Evolutionary conservation across 2,797 vertebrate species (phyloP).

Genomic region (Poeciliopsis gracilis): DNA sequence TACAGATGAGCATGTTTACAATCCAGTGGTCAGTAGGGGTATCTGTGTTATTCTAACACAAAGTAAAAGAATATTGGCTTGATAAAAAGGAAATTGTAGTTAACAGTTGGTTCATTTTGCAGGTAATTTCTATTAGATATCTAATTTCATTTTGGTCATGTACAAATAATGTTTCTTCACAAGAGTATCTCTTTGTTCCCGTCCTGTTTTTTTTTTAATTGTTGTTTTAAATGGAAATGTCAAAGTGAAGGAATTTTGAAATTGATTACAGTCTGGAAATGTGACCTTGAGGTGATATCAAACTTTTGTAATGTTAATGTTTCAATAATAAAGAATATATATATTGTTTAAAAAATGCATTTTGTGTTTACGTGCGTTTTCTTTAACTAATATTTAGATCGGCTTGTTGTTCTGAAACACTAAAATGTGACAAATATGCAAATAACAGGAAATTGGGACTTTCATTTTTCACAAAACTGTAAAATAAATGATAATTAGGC

Average conservation of each 20-base stretch:
- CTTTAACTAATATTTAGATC: neutral
- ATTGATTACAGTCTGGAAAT: neutral
- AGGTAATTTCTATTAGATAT: neutral
- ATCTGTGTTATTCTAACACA: neutral
- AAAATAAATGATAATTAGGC: neutral
- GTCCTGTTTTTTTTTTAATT: neutral
- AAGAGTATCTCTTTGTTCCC: neutral
- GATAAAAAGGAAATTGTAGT: neutral
- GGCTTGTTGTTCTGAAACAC: neutral
- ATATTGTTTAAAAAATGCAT: neutral
- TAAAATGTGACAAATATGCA: neutral
- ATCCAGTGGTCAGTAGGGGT: neutral
- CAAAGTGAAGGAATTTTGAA: neutral
- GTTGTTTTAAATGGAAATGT: neutral
- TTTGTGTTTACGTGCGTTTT: neutral
- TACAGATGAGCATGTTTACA: conserved; percentile 1
- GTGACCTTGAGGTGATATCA: neutral
- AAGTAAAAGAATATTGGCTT: neutral
- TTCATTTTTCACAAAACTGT: neutral
- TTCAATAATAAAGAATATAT: neutral
- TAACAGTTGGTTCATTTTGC: neutral
- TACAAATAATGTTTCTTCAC: neutral
- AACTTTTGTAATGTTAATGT: neutral
- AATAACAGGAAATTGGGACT: neutral
- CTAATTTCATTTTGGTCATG: neutral